Conservation (phyloP, 2,797 vertebrate species). For the Sebastes vulpes region DNA sequence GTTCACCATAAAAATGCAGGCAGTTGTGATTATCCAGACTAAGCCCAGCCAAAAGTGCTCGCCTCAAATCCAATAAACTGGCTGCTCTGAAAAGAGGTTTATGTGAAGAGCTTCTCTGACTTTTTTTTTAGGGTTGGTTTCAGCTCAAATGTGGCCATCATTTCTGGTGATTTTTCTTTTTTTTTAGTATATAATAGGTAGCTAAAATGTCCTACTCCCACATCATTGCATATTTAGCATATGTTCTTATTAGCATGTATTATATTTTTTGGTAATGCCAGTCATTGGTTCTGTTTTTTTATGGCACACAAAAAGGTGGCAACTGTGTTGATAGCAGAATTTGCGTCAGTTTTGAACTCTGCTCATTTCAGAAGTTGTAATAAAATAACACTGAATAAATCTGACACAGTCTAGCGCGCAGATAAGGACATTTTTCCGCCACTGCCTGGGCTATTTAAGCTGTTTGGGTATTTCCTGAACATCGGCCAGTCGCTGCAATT, state of each 20-base stretch:
- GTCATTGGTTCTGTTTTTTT: background rate
- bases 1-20: background rate
- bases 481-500: slow-evolving; percentile 50
- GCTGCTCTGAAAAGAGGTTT: slow-evolving; percentile 41
- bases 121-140: slow-evolving; percentile 25
- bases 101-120: slow-evolving; percentile 3
- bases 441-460: slow-evolving; percentile 50
- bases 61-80: slow-evolving; percentile 51
- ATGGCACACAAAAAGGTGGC: background rate
- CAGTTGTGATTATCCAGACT: background rate
- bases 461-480: slow-evolving; percentile 62
- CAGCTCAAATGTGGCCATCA: slow-evolving; percentile 17
- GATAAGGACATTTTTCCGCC: slow-evolving; percentile 65
- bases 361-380: slow-evolving; percentile 46
- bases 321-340: slow-evolving; percentile 23
- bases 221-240: background rate
- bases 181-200: background rate
- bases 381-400: slow-evolving; percentile 56
- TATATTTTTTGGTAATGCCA: background rate
- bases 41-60: slow-evolving; percentile 24
- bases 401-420: slow-evolving; percentile 34
- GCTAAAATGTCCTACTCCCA: background rate
- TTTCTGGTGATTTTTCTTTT: background rate
- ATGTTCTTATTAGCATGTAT: background rate
- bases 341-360: slow-evolving; percentile 7